A percentile compares a stretch with the other conserved stretches of the same genome.
phyloP scores from a whole-genome alignment of 2,888 invertebrate species.

The Eledone cirrhosa region DNA sequence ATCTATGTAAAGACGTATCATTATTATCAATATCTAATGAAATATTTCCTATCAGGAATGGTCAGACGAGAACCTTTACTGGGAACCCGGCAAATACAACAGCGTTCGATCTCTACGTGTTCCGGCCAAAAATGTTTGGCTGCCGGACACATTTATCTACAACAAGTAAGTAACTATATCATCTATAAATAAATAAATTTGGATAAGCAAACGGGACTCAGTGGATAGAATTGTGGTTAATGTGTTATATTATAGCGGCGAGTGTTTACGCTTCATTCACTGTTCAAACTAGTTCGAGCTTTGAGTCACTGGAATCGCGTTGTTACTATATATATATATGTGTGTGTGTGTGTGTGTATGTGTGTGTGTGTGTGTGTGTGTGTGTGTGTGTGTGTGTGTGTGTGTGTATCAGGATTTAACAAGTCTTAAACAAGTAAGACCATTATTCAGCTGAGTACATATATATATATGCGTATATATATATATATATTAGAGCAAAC shows the following conservation, averaged over 20 bases:
- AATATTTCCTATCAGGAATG: constrained; percentile 69
- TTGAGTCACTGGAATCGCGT: no score
- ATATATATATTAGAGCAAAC: no score
- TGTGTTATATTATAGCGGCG: not conserved
- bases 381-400: not conserved
- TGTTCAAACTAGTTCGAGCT: no score
- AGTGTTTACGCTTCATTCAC: no score
- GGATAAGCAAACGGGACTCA: not conserved
- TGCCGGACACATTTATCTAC: constrained; percentile 79
- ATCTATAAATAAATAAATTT: not conserved
- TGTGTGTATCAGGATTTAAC: not conserved
- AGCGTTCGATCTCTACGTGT: constrained; percentile 74
- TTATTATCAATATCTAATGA: not conserved
- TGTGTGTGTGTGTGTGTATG: not conserved
- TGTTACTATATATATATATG: not conserved
- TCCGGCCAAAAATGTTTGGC: constrained; percentile 77
- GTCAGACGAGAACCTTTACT: constrained; percentile 77
- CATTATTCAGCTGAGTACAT: no score
- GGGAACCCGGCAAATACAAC: constrained; percentile 78
- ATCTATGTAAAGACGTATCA: not conserved
- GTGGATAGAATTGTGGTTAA: not conserved
- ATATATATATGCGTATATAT: no score
- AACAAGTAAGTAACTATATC: constrained; percentile 71
- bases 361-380: not conserved
- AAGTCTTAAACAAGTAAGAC: not conserved